Percentiles rank a stretch among this genome's conserved stretches.
Conservation (phyloP, 2,888 invertebrate species). For the Nemapogon koenigi region DNA sequence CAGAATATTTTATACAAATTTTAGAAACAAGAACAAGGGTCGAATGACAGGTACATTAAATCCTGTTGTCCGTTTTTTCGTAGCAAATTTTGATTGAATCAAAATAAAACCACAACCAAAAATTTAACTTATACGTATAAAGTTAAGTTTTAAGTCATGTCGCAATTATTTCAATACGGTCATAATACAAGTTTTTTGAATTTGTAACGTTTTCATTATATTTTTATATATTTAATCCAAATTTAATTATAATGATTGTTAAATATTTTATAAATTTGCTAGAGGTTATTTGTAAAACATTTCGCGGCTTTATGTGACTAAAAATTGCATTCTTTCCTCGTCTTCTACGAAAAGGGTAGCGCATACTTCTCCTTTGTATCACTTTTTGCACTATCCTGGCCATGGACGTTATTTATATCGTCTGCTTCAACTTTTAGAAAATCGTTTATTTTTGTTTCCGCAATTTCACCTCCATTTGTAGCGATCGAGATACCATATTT, state of each 20-base stretch:
- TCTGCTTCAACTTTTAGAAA: slow-evolving; percentile 13
- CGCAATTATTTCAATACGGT: neutral
- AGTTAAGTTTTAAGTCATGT: neutral
- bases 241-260: no score
- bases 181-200: neutral
- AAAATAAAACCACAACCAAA: neutral
- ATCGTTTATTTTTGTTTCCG: slow-evolving; percentile 25
- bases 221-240: no score
- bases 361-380: slow-evolving; percentile 61
- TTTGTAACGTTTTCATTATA: no score
- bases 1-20: slow-evolving; percentile 64
- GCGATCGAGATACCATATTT: no score
- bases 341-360: slow-evolving; percentile 61
- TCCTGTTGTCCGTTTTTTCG: slow-evolving; percentile 56
- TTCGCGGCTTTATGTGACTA: slow-evolving; percentile 41
- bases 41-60: slow-evolving; percentile 61
- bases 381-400: slow-evolving; percentile 53
- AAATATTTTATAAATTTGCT: no score
- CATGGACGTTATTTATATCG: slow-evolving; percentile 49
- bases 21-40: slow-evolving; percentile 58
- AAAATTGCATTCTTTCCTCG: slow-evolving; percentile 58
- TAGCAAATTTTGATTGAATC: slow-evolving; percentile 50
- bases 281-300: slow-evolving; percentile 42
- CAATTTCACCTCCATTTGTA: no score
- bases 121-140: neutral